phyloP scores from a whole-genome alignment of 2,888 invertebrate genomes.

The Amphipoea oculea region DNA sequence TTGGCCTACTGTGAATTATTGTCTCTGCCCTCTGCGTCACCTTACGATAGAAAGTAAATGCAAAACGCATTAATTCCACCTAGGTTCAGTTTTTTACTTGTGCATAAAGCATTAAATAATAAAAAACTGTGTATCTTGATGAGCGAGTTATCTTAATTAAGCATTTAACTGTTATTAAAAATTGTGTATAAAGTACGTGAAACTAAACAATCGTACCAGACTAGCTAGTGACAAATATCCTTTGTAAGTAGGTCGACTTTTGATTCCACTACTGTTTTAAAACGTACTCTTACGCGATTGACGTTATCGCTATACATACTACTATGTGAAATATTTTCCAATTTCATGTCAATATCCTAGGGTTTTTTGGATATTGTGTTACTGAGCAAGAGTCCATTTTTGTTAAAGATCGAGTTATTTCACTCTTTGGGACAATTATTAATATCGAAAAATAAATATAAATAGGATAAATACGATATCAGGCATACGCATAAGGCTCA shows the following conservation, averaged over 20 bases:
- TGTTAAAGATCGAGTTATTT: not conserved
- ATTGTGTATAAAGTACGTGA: not conserved
- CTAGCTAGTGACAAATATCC: not conserved
- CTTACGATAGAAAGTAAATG: not conserved
- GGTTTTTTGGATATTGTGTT: not conserved
- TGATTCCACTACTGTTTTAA: not conserved
- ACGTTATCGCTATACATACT: conserved; percentile 8
- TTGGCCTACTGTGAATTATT: not conserved
- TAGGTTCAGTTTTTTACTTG: not conserved
- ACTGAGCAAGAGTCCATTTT: not conserved
- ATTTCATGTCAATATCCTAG: not conserved
- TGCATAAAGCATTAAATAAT: not conserved
- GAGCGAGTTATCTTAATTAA: not conserved
- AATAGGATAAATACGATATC: too few relatives aligned
- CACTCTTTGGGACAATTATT: not conserved
- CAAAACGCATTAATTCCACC: not conserved
- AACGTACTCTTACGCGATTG: not conserved
- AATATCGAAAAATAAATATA: not conserved
- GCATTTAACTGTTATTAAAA: not conserved
- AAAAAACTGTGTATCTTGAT: not conserved
- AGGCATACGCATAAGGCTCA: not conserved
- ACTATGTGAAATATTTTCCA: not conserved
- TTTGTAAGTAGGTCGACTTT: not conserved
- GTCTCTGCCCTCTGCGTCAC: not conserved
- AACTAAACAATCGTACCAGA: not conserved